Percentiles rank a stretch among this genome's conserved stretches.
Conservation (phyloP, 1,140 invertebrate genomes). For the Acromyrmex charruanus region DNA sequence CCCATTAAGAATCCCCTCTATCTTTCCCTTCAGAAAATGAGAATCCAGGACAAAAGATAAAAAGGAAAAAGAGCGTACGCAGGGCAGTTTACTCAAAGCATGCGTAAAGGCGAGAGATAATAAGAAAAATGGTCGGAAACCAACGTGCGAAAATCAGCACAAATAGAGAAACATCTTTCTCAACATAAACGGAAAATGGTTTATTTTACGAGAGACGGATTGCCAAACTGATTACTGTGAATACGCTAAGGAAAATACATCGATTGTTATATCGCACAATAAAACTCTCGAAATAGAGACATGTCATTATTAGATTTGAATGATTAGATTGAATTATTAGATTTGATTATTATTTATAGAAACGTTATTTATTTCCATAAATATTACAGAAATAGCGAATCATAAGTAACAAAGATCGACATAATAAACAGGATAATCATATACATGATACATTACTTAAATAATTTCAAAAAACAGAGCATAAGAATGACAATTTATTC, state of each 20-base stretch:
- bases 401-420: not conserved
- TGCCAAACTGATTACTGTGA: not conserved
- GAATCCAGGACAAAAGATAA: not conserved
- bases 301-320: not conserved
- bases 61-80: not conserved
- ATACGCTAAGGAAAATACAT: not conserved
- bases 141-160: slow-evolving; percentile 14
- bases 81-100: not conserved
- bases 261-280: not conserved
- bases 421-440: not conserved
- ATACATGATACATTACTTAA: not conserved
- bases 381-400: not conserved
- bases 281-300: not conserved
- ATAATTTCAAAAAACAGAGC: not conserved
- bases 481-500: not conserved
- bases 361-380: not conserved
- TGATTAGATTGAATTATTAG: no score
- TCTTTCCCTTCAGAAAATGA: slow-evolving; percentile 8
- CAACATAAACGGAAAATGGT: not conserved
- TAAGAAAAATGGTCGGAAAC: not conserved
- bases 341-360: slow-evolving; percentile 6
- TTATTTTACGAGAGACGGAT: not conserved
- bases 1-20: slow-evolving; percentile 2
- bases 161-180: slow-evolving; percentile 30
- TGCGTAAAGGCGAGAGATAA: slow-evolving; percentile 25